Percentiles rank a stretch among this genome's conserved stretches.
Conservation (phyloP, 2,888 invertebrate genomes). For the Epicampocera succincta region DNA sequence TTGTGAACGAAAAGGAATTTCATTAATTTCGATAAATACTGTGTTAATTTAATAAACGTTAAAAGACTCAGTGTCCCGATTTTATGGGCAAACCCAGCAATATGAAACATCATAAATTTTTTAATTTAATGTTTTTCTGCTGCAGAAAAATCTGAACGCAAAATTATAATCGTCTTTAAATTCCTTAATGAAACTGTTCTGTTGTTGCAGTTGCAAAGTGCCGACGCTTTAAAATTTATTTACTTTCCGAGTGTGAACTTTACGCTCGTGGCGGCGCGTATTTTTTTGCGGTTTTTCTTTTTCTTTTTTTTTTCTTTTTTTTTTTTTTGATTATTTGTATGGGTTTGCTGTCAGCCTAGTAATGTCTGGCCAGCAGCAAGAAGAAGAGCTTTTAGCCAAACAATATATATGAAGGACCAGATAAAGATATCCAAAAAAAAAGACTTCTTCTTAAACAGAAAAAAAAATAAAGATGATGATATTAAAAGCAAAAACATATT, state of each 20-base stretch:
- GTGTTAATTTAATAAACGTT: conserved; percentile 68
- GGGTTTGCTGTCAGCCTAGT: conserved; percentile 12
- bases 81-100: too few relatives aligned
- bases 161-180: conserved; percentile 22
- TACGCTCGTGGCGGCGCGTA: conserved; percentile 58
- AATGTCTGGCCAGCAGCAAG: not conserved
- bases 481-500: conserved; percentile 1
- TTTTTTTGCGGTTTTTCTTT: too few relatives aligned
- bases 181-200: conserved; percentile 35
- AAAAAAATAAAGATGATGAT: not conserved
- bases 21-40: conserved; percentile 51
- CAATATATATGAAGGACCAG: not conserved
- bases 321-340: not conserved
- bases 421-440: conserved; percentile 5
- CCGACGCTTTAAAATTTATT: conserved; percentile 68
- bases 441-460: conserved; percentile 14
- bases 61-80: conserved; percentile 6
- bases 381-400: conserved; percentile 2
- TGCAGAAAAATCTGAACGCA: conserved; percentile 35
- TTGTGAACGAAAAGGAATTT: conserved; percentile 32
- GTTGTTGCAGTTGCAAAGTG: conserved; percentile 21
- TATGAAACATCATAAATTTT: conserved; percentile 25
- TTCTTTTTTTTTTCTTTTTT: too few relatives aligned
- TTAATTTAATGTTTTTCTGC: conserved; percentile 45
- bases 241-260: conserved; percentile 71